Evolutionary conservation across 2,113 vertebrate genomes (phyloP).

Genomic region (Calonectris borealis): DNA sequence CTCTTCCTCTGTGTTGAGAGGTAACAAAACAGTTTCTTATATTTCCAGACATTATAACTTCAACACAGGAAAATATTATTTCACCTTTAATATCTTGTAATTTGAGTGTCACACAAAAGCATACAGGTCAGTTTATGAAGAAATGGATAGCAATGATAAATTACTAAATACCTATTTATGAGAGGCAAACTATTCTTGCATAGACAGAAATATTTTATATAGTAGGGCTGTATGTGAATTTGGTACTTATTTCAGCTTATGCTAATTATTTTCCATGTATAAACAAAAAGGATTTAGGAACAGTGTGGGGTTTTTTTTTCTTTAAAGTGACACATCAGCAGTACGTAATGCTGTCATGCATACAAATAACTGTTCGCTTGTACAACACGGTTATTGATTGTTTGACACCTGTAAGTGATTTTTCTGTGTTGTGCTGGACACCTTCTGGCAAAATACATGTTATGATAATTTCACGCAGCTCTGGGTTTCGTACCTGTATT

Average conservation of each 20-base stretch:
- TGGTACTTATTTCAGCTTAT: not conserved
- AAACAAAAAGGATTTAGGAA: not conserved
- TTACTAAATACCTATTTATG: not conserved
- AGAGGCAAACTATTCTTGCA: not conserved
- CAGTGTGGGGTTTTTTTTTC: not conserved
- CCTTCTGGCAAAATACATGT: not conserved
- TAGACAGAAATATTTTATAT: not conserved
- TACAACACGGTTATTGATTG: not conserved
- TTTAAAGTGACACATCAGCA: not conserved
- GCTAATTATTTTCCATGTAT: not conserved
- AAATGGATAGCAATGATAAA: not conserved
- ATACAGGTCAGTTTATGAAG: not conserved
- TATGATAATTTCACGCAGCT: not conserved
- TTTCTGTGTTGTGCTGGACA: not conserved
- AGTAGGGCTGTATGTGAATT: not conserved
- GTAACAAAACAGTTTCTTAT: not conserved
- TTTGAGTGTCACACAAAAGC: not conserved
- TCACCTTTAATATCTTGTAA: not conserved
- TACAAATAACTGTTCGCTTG: fast-evolving
- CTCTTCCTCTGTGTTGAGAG: not conserved
- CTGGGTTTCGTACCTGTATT: slow-evolving; percentile 69
- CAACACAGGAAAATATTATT: not conserved
- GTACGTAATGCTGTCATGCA: not conserved
- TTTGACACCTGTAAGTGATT: not conserved
- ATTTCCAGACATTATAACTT: not conserved